These are phyloP conservation scores for Candoia aspera DNA, from an alignment of 2,113 vertebrate species.

Conservation along the genomic window DNA sequence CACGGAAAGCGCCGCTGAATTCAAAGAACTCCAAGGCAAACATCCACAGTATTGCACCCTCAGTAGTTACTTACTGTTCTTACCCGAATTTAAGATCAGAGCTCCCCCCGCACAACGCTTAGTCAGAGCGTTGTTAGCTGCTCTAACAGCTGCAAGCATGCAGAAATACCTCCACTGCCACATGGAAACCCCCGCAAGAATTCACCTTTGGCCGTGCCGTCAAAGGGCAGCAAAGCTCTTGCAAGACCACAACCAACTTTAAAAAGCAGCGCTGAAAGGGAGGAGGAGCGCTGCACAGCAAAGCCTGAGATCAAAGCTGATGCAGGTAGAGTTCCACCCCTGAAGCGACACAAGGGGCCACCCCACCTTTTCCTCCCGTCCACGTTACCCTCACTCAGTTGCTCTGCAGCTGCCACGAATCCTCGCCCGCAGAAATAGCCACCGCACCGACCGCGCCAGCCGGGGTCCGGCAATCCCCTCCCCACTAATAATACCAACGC, in stretches of 20 bases:
- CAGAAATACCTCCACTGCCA: not conserved
- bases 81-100: not conserved
- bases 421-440: not conserved
- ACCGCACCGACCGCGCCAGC: not conserved
- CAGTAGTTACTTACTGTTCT: not conserved
- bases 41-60: not conserved
- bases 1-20: not conserved
- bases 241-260: not conserved
- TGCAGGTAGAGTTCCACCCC: not conserved
- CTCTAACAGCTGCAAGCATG: not conserved
- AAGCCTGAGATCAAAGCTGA: not conserved
- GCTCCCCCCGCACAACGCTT: not conserved
- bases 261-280: not conserved
- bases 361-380: not conserved
- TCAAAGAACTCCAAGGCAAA: not conserved
- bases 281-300: not conserved
- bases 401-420: slow-evolving; percentile 16
- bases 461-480: not conserved
- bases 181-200: not conserved
- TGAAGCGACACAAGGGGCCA: not conserved
- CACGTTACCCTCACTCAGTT: not conserved
- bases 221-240: not conserved
- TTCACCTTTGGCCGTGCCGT: not conserved
- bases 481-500: not conserved
- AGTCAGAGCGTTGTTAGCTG: not conserved